Conservation (phyloP, 2,888 invertebrate species). For the Eugnorisma glareosa region DNA sequence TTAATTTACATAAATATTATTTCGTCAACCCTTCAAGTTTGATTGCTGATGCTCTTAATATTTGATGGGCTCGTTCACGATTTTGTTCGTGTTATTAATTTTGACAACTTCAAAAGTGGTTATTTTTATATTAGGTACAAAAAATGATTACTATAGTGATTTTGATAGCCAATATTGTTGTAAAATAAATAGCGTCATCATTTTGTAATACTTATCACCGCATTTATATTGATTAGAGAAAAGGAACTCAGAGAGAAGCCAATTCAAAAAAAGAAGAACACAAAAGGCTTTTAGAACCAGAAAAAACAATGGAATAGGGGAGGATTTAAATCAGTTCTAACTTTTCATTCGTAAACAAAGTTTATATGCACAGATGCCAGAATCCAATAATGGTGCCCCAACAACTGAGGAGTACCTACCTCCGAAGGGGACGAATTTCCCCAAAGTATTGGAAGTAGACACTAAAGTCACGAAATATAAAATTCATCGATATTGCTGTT, state of each 20-base stretch:
- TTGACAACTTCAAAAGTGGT: not conserved
- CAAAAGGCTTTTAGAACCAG: slow-evolving; percentile 32
- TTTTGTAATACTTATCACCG: not conserved
- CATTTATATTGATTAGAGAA: not conserved
- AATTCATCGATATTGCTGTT: slow-evolving; percentile 86
- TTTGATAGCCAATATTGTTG: not conserved
- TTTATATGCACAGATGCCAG: slow-evolving; percentile 86
- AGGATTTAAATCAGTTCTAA: slow-evolving; percentile 80
- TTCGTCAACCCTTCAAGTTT: slow-evolving; percentile 34
- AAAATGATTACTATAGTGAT: not conserved
- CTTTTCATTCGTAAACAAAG: slow-evolving; percentile 85
- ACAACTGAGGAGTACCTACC: slow-evolving; percentile 75
- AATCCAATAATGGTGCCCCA: slow-evolving; percentile 87
- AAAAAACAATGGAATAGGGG: slow-evolving; percentile 64
- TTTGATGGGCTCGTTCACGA: slow-evolving; percentile 21
- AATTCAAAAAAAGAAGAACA: slow-evolving; percentile 20
- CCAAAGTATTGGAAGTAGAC: slow-evolving; percentile 82
- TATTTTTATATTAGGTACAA: not conserved
- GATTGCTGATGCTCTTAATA: slow-evolving; percentile 29
- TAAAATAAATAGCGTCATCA: not conserved
- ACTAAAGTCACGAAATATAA: slow-evolving; percentile 85
- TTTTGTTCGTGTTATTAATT: slow-evolving; percentile 17
- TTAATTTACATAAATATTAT: slow-evolving; percentile 68
- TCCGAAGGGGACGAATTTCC: slow-evolving; percentile 84
- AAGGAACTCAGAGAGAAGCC: not conserved